Evolutionary conservation across 2,113 vertebrate species (phyloP), one percentile per base, ranked within the genome.

Genomic region (Pogonocichla stellata): DNA sequence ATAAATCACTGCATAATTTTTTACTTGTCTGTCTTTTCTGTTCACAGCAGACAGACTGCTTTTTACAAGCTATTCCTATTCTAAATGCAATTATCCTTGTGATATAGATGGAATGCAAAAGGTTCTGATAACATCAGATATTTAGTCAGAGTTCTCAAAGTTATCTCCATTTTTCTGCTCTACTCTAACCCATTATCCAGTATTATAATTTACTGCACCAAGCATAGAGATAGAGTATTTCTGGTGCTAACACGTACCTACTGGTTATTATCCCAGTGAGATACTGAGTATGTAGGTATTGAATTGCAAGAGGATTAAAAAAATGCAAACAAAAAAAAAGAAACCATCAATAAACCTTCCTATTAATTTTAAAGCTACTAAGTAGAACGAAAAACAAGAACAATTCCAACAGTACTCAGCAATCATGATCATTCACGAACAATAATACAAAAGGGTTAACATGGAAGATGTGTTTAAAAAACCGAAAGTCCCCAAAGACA

Each of bases 101-200:
- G 16, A 67, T 79, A 90, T 4, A 88, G 82, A 83, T 54, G 54
- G 82, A 94, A 95, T 65, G n/a, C 62, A 92, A 38, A 69, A 71
- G n/a, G 24, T 75, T 75, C 66, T 80, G 93, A 83, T 86, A 95
- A 64, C 17, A 81, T 88, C 82, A 93, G 66, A 45, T 51, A 88
- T 2, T 45, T 53, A 90, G 53, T 64, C 4, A 5, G 60, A 61
- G 48, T 72, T 93, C 82, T 93, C 74, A 82, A 88, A 93, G 47
- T 45, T 83, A 65, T 62, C 80, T 81, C 72, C 5, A 3, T 58
- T 73, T 80, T 88, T 84, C 69, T 81, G 22, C 50, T 88, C 64
- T 36, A 57, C 6, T 12, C 51, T 67, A 92, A 74, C 26, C 34
- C 50, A 71, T 84, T 84, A 86, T 45, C 19, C 60, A 78, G 29